These are phyloP conservation scores for Chloropsis hardwickii DNA, from an alignment of 2,113 vertebrate genomes.

Conservation along the genomic window DNA sequence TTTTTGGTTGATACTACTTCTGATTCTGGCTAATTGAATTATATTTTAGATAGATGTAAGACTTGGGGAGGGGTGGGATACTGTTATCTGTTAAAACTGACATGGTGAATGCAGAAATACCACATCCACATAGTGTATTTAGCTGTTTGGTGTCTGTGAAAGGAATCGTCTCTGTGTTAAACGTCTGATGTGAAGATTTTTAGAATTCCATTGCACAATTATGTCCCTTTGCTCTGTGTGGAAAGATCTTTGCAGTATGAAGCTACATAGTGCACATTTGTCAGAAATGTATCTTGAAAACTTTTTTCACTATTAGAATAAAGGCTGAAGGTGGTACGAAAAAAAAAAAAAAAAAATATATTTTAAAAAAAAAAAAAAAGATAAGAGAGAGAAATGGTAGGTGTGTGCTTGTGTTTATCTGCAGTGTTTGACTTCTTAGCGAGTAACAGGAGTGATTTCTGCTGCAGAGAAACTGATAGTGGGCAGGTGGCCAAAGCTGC, in stretches of 20 bases:
- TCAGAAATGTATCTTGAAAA: background rate
- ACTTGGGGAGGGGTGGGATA: background rate
- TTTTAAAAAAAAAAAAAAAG: background rate
- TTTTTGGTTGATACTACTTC: background rate
- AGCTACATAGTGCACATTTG: background rate
- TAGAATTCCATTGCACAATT: background rate
- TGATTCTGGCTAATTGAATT: background rate
- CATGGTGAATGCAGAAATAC: background rate
- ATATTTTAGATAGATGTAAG: background rate
- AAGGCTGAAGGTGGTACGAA: background rate
- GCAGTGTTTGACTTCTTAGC: fast-evolving
- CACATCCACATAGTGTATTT: background rate
- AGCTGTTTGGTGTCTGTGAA: background rate
- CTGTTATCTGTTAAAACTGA: background rate
- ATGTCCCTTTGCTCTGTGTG: background rate
- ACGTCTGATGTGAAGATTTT: background rate
- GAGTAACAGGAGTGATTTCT: background rate
- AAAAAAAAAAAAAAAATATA: background rate
- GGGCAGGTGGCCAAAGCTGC: background rate
- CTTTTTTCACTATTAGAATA: background rate
- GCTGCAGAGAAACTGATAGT: background rate
- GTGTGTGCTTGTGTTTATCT: background rate
- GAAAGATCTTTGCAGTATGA: background rate
- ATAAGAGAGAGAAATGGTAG: background rate
- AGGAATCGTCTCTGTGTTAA: background rate